Base-by-base conservation (phyloP, 2,797 vertebrate species). In the Acipenser oxyrinchus region DNA sequence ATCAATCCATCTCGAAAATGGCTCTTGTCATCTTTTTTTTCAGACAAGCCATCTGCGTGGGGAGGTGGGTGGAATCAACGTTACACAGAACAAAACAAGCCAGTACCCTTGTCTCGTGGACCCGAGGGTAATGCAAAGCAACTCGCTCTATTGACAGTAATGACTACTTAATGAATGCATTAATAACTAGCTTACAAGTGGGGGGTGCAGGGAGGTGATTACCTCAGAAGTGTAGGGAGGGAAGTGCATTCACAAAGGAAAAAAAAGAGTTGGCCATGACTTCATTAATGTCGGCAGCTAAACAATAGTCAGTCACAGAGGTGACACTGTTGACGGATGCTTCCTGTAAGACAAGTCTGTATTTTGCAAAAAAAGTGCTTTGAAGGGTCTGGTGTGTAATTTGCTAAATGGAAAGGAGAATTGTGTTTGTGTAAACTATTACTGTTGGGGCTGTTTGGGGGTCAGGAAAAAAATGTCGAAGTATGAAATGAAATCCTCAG, bases 1-100 rank as follows among this genome's bases (percentile, higher is more conserved):
- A 90, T 91, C 89, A 88, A 91, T 92, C 88, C 87, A 90, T 92
- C 89, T 92, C 87, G 75, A 84, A 91, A 90, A 90, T 89, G 88
- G 86, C 84, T 90, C 84, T 86, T 91, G 89, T 91, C 89, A 90
- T 87, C 76, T 79, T 51, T 84, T 86, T 86, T 75, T 80, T 48
- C 84, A 85, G 82, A 81, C 80, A 83, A 79, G 75, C 82, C 74
- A 82, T 83, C 83, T 82, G 84, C 79, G 73, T 82, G 76, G 79
- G 83, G 72, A 48, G 60, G 58, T 10, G 48, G 51, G 10, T 6
- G 63, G 58, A 69, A 65, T 67, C 60, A 69, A 63, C 65, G 12
- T 66, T 51, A 1, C 37, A 74, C 65, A 57, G 49, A 61, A 66
- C 74, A 69, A 74, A 68, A 69, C 69, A 63, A 23, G 68, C 52